Evolutionary conservation across 2,888 invertebrate genomes (phyloP).

Genomic region (Spilosoma lubricipeda): DNA sequence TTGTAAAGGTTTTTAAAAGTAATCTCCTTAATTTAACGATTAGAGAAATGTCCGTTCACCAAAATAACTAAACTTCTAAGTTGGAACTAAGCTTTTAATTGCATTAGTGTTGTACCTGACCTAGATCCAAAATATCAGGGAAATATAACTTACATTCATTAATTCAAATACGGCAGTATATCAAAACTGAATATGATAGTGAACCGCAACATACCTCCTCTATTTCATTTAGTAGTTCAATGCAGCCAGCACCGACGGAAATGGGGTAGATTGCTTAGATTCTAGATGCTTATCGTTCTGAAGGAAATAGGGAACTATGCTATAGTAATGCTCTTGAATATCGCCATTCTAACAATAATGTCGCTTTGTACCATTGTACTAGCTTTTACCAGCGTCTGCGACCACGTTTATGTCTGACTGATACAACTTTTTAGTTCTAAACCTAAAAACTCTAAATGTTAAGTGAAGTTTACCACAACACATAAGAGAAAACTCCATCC

Average conservation of each 20-base stretch:
- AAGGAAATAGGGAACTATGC: conserved; percentile 57
- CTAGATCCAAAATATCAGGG: conserved; percentile 9
- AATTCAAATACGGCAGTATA: conserved; percentile 27
- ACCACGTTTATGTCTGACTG: no score
- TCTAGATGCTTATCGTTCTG: conserved; percentile 70
- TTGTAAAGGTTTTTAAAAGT: not conserved
- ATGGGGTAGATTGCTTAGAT: conserved; percentile 58
- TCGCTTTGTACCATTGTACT: conserved; percentile 22
- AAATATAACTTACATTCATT: conserved; percentile 17
- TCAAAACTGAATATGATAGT: conserved; percentile 27
- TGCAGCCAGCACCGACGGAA: conserved; percentile 54
- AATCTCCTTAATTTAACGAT: not conserved
- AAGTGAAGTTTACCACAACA: no score
- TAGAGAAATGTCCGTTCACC: not conserved
- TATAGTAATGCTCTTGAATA: conserved; percentile 49
- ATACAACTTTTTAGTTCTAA: no score
- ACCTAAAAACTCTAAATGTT: no score
- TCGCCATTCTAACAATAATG: conserved; percentile 32
- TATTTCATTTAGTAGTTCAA: conserved; percentile 37
- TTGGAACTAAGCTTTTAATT: not conserved
- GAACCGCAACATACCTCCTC: conserved; percentile 32
- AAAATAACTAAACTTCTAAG: conserved; percentile 1
- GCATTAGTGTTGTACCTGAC: not conserved
- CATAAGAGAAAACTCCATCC: no score
- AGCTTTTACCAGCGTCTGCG: no score